Percentiles rank a stretch among this genome's conserved stretches.
These are phyloP conservation scores for Pardalotus punctatus DNA, from an alignment of 2,113 vertebrate species.

Conservation along the genomic window DNA sequence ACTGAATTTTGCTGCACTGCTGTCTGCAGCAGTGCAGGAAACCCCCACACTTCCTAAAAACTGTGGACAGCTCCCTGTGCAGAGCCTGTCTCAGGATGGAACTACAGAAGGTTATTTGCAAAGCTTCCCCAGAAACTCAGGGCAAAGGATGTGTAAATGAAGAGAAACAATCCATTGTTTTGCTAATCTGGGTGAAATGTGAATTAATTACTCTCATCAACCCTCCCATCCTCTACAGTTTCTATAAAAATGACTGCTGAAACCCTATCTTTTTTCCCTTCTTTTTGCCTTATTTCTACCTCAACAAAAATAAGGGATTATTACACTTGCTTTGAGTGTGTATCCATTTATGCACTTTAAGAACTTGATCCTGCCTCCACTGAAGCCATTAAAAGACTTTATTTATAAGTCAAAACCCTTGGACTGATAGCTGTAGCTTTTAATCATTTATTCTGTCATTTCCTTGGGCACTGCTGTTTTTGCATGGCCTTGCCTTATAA, in stretches of 20 bases:
- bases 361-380: background rate
- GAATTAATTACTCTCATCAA: background rate
- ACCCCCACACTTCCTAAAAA: background rate
- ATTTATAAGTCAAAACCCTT: background rate
- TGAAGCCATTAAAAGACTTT: background rate
- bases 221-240: background rate
- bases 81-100: background rate
- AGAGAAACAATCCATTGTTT: background rate
- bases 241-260: background rate
- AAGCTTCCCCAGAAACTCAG: background rate
- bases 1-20: background rate
- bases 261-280: background rate
- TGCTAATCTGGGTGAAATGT: background rate
- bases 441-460: background rate
- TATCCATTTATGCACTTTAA: background rate
- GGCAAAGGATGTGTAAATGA: background rate
- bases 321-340: background rate
- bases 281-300: background rate
- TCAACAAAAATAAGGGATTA: background rate
- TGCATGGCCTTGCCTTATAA: background rate
- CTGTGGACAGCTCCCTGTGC: background rate
- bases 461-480: background rate
- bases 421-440: background rate
- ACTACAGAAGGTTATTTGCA: background rate
- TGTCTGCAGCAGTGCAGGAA: background rate